These are phyloP conservation scores for Epinephelus lanceolatus DNA, from an alignment of 2,113 vertebrate species.

Conservation along the genomic window DNA sequence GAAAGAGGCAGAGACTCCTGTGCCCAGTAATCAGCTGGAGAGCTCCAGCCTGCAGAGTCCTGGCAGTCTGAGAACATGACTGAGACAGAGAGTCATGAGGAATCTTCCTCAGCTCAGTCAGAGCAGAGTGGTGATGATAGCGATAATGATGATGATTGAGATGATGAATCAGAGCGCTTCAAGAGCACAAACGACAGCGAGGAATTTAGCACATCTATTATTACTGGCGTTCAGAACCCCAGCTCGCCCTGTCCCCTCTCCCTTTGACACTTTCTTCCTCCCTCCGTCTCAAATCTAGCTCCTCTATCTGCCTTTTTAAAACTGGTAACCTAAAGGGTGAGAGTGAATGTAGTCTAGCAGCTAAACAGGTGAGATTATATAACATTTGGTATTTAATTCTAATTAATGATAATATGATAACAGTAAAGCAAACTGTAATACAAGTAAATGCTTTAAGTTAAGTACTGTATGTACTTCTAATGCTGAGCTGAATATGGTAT, in stretches of 20 bases:
- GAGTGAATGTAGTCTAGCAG: too few relatives aligned
- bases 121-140: conserved; percentile 48
- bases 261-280: neutral
- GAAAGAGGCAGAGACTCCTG: neutral
- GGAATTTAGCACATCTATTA: conserved; percentile 41
- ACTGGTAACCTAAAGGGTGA: neutral
- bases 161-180: conserved; percentile 54
- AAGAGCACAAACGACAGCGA: conserved; percentile 21
- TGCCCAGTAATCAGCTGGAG: conserved; percentile 14
- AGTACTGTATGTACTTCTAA: neutral
- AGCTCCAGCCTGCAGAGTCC: conserved; percentile 21
- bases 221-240: neutral
- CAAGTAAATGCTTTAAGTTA: too few relatives aligned
- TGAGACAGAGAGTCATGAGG: conserved; percentile 25
- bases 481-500: neutral
- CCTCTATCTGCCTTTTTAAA: neutral
- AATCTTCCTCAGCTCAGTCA: conserved; percentile 43
- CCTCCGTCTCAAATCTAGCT: neutral
- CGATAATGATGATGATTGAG: conserved; percentile 56
- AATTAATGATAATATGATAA: neutral
- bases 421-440: neutral
- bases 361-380: neutral
- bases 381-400: neutral
- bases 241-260: neutral
- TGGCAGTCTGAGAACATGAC: neutral